Conservation (phyloP, 2,797 vertebrate species). For the Loriculus beryllinus region DNA sequence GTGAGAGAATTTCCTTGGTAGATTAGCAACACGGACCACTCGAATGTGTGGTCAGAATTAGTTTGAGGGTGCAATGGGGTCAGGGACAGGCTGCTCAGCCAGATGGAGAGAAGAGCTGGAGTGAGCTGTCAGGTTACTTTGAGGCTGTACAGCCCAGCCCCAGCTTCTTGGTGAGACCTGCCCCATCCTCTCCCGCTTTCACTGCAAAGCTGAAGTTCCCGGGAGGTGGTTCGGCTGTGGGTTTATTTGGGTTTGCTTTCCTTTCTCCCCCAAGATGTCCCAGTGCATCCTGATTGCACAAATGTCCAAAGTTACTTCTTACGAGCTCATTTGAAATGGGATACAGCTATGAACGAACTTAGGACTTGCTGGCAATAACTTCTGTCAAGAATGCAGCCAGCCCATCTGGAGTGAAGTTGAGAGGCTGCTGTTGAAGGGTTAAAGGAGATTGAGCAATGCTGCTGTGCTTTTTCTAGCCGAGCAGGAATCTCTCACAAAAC, state of each 20-base stretch:
- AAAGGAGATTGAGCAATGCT: not conserved
- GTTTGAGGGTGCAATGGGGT: not conserved
- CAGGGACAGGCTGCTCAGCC: not conserved
- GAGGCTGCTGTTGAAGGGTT: not conserved
- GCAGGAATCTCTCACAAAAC: not conserved
- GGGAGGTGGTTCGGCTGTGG: not conserved
- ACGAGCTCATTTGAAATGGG: not conserved
- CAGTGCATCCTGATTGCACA: not conserved
- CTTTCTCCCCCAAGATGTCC: not conserved
- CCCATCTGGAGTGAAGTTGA: not conserved
- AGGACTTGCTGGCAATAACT: not conserved
- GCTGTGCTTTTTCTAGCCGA: not conserved
- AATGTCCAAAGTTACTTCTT: not conserved
- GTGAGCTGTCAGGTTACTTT: not conserved
- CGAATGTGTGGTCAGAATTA: not conserved
- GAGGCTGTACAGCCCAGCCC: not conserved
- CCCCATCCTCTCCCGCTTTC: not conserved
- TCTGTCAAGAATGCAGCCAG: not conserved
- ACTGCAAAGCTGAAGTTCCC: not conserved
- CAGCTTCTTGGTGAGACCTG: not conserved
- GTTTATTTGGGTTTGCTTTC: not conserved
- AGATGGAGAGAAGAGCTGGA: not conserved
- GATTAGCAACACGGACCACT: rapidly evolving
- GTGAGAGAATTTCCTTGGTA: not conserved
- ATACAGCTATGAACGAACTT: not conserved